Conservation (phyloP, 2,113 vertebrate species). For the Telmatochromis bifrenatus region DNA sequence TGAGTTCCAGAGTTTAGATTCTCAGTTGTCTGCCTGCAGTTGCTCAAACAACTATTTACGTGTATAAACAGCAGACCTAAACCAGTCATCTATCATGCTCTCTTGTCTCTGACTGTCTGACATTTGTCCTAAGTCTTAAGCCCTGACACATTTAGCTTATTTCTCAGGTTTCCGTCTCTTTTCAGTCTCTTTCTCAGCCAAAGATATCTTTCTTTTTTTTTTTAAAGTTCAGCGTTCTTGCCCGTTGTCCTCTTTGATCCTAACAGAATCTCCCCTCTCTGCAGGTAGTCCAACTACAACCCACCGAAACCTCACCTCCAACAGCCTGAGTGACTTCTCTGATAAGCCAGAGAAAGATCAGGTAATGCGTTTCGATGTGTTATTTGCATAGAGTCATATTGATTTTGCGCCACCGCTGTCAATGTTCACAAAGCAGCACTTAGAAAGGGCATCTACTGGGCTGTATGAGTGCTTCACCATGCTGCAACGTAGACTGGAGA, state of each 20-base stretch:
- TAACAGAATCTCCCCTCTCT: conserved; percentile 12
- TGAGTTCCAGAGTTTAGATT: neutral
- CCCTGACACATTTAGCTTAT: conserved; percentile 8
- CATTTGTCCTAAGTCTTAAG: conserved; percentile 18
- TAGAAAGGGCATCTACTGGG: neutral
- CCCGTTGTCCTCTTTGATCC: neutral
- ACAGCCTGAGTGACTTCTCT: conserved; percentile 92
- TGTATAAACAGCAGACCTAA: neutral
- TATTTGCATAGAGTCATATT: neutral
- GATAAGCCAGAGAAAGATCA: conserved; percentile 98
- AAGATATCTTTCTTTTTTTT: neutral
- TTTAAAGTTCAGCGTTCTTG: neutral
- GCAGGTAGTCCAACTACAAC: conserved; percentile 86
- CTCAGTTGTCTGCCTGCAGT: neutral
- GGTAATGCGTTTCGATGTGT: conserved; percentile 62
- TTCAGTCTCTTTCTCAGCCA: neutral
- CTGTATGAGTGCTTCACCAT: neutral
- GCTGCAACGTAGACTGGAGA: neutral
- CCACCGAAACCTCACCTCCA: conserved; percentile 90
- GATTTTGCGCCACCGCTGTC: neutral
- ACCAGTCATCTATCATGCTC: neutral
- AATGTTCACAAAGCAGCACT: neutral
- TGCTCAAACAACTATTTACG: neutral
- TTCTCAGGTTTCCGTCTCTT: conserved; percentile 3
- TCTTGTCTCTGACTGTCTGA: conserved; percentile 12